Base-by-base conservation (phyloP, 2,888 invertebrate species). In the Eupeodes latifasciatus region DNA sequence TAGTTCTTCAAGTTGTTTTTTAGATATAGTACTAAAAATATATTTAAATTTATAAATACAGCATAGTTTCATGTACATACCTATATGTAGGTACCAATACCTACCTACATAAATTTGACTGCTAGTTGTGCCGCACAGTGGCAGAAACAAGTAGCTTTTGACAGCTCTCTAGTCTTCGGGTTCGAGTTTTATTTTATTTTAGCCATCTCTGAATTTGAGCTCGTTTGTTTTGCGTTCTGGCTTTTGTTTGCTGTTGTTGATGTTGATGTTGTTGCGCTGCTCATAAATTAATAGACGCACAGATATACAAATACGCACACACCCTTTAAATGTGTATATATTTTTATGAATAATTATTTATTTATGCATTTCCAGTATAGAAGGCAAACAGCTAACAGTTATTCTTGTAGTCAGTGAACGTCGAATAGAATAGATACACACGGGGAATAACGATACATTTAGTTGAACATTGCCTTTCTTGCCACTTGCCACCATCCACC, bases 281-380 rank as follows among this genome's bases (percentile, higher is more conserved):
- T 59, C 71, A 81, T 75, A 83, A 83, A 74, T 78, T 74, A 83
- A 81, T 62, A 81, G 69, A 81, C 81, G 75, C 81, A 81, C 75
- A 59, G 44, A 74, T 79, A 79, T 74, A 79, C 79, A 83, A 67
- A 83, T 66, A 79, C 79, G 69, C 85, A 81, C 61, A 78, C 77
- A 81, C 47, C 47, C 66, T 14, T 36, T 53, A 27, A 53, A 61
- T 66, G 81, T 77, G 81, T 81, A 78, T 85, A 81, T 81, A 81
- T 77, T 78, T 76, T 86, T 86, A 79, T 86, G 82, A 85, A 82
- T 82, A 82, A 82, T 79, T 79, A 86, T 86, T 86, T 86, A 79
- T 82, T 82, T 82, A 86, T 86, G 78, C 82, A 86, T 82, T 79
- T 75, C 64, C 78, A 82, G 71, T 79, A 75, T 57, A 69, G 78